A percentile compares a stretch with the other conserved stretches of the same genome.
Evolutionary conservation across 2,113 vertebrate species (phyloP).

Genomic region (Epinephelus moara): DNA sequence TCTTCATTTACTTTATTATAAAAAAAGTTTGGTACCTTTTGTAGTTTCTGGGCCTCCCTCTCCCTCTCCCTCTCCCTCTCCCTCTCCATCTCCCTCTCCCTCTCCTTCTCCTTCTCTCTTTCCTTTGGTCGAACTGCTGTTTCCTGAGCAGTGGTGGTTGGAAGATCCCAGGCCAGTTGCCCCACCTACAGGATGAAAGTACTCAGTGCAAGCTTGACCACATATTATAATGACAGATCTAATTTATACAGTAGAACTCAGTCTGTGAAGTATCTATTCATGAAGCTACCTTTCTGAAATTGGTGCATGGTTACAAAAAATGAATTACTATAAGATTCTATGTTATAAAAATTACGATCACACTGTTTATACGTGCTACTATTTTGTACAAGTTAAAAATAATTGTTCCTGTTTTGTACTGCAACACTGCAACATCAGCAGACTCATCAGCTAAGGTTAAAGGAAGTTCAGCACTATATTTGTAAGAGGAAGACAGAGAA

Average conservation of each 20-base stretch:
- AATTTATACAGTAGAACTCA: not conserved
- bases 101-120: not conserved
- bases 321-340: too few species aligned
- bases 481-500: too few species aligned
- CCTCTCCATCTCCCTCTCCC: not conserved
- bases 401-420: too few species aligned
- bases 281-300: not conserved
- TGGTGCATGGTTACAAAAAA: not conserved
- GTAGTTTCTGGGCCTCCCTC: not conserved
- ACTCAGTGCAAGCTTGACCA: not conserved
- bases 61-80: conserved; percentile 2
- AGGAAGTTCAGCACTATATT: too few species aligned
- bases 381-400: too few species aligned
- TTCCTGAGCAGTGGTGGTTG: not conserved
- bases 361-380: too few species aligned
- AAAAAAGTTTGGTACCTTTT: conserved; percentile 23
- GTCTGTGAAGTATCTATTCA: not conserved
- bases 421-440: too few species aligned
- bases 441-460: too few species aligned
- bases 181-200: not conserved
- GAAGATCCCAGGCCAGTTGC: not conserved
- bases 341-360: too few species aligned
- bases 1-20: too few species aligned
- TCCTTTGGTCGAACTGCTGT: accelerated
- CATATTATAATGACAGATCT: too few species aligned